A percentile compares a stretch with the other conserved stretches of the same genome.
These are phyloP conservation scores for Protonibea diacanthus DNA, from an alignment of 2,797 vertebrate genomes.

Conservation along the genomic window DNA sequence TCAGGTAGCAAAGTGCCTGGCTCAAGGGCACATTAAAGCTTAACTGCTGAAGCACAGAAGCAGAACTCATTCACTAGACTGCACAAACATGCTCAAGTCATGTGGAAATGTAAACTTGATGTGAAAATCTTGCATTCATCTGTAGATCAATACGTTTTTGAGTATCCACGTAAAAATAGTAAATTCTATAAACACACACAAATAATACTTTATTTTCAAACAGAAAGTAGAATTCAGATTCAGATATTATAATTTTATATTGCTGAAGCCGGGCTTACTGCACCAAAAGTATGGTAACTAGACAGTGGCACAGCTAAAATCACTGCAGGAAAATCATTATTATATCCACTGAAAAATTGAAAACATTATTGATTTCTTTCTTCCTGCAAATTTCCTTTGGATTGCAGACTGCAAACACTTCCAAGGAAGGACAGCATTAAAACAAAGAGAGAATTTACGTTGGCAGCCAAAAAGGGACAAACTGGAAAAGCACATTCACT, in stretches of 20 bases:
- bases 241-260: not conserved
- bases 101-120: not conserved
- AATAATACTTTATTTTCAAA: not conserved
- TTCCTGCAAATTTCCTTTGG: not conserved
- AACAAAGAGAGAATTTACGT: conserved; percentile 23
- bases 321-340: not conserved
- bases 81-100: not conserved
- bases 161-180: not conserved
- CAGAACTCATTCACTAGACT: not conserved
- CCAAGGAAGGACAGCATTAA: conserved; percentile 3
- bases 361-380: conserved; percentile 20
- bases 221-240: not conserved
- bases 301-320: not conserved
- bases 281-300: not conserved
- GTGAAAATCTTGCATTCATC: not conserved
- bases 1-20: conserved; percentile 4
- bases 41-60: not conserved
- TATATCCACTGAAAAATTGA: conserved; percentile 19
- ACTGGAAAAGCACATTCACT: conserved; percentile 15
- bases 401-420: conserved; percentile 1
- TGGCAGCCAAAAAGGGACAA: conserved; percentile 44
- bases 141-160: not conserved
- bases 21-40: conserved; percentile 7
- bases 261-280: not conserved
- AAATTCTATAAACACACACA: too few species aligned